Percentiles rank a stretch among this genome's conserved stretches.
Evolutionary conservation across 2,888 invertebrate genomes (phyloP).

Genomic region (Oscheius sp.): DNA sequence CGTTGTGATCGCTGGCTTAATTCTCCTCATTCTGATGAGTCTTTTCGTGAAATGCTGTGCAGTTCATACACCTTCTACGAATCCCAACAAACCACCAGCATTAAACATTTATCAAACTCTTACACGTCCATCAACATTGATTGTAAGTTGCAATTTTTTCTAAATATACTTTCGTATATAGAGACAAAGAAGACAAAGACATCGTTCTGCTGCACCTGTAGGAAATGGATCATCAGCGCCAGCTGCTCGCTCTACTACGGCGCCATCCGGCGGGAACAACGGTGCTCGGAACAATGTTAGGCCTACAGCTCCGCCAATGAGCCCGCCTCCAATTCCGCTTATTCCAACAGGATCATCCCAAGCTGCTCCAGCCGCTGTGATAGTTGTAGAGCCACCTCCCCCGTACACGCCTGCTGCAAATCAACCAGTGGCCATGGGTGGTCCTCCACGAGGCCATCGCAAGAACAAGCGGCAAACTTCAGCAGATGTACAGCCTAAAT

Average conservation of each 20-base stretch:
- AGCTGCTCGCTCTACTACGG: conserved; percentile 26
- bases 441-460: conserved; percentile 59
- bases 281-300: conserved; percentile 41
- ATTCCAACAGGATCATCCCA: conserved; percentile 33
- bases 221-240: conserved; percentile 12
- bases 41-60: conserved; percentile 99
- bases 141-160: conserved; percentile 43
- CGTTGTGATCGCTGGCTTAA: conserved; percentile 89
- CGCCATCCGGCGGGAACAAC: conserved; percentile 38
- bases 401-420: conserved; percentile 61
- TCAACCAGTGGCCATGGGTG: conserved; percentile 54
- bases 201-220: conserved; percentile 48
- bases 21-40: conserved; percentile 93
- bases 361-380: conserved; percentile 42
- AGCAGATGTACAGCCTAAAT: conserved; percentile 42
- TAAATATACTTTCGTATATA: conserved; percentile 20
- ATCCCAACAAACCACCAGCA: conserved; percentile 95
- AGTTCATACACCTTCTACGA: conserved; percentile 97
- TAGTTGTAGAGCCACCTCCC: conserved; percentile 64
- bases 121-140: conserved; percentile 76
- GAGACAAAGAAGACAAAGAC: conserved; percentile 55
- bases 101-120: conserved; percentile 86
- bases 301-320: conserved; percentile 55
- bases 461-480: conserved; percentile 63
- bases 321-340: conserved; percentile 35